Conservation (phyloP, 2,113 vertebrate species). For the Dendropsophus ebraccatus region DNA sequence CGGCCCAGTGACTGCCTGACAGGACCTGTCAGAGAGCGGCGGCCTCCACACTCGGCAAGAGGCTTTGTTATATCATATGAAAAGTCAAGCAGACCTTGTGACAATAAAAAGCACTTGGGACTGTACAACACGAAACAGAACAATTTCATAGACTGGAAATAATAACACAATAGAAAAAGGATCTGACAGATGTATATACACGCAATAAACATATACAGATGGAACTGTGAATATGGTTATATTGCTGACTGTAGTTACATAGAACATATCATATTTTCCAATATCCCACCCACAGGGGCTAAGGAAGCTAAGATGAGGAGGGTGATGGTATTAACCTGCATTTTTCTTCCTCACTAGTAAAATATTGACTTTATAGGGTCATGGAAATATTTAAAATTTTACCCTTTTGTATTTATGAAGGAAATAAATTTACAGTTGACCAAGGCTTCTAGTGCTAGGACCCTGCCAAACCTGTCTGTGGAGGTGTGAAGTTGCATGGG, state of each 20-base stretch:
- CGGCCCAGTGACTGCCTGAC: constrained; percentile 66
- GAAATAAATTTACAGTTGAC: too few species aligned
- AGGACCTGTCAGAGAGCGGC: constrained; percentile 70
- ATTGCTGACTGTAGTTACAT: not conserved
- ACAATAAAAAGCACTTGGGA: constrained; percentile 2
- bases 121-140: constrained; percentile 56
- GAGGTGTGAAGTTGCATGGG: too few species aligned
- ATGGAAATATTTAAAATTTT: too few species aligned
- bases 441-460: too few species aligned
- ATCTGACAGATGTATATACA: not conserved
- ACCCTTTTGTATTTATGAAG: too few species aligned
- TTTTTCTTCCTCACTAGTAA: too few species aligned
- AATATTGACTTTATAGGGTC: too few species aligned
- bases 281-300: not conserved
- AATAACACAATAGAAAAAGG: not conserved
- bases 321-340: too few species aligned
- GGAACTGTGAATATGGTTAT: not conserved
- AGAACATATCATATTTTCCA: not conserved
- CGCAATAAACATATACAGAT: not conserved
- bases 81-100: constrained; percentile 22
- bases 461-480: too few species aligned
- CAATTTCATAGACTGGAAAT: constrained; percentile 5
- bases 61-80: constrained; percentile 59
- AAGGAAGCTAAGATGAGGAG: too few species aligned
- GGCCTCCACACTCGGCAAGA: constrained; percentile 66